These are phyloP conservation scores for Baccha elongata DNA, from an alignment of 2,888 invertebrate species.

Conservation along the genomic window DNA sequence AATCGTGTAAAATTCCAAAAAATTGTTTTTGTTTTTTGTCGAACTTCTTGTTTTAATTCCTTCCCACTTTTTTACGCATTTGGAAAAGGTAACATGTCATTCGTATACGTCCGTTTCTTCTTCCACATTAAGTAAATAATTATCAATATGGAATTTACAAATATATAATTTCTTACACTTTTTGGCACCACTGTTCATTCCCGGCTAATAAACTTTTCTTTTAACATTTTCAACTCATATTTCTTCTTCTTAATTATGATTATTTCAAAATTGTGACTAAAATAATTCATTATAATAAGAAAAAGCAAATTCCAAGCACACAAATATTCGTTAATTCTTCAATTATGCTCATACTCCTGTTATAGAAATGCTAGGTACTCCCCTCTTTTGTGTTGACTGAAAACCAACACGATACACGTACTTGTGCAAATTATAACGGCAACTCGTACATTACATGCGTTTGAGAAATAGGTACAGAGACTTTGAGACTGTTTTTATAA, in stretches of 20 bases:
- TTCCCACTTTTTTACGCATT: too few species aligned
- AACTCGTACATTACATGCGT: background rate
- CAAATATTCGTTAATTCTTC: slow-evolving; percentile 51
- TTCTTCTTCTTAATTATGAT: slow-evolving; percentile 44
- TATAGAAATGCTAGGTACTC: slow-evolving; percentile 27
- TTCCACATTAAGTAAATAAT: too few species aligned
- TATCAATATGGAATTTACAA: too few species aligned
- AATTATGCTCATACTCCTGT: background rate
- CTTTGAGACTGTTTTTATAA: slow-evolving; percentile 49
- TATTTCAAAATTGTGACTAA: slow-evolving; percentile 54
- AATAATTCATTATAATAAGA: slow-evolving; percentile 54
- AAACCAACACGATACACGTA: slow-evolving; percentile 40
- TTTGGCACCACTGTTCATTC: slow-evolving; percentile 14
- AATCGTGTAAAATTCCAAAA: too few species aligned
- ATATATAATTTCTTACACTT: too few species aligned
- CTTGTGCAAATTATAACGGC: background rate
- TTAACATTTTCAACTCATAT: too few species aligned
- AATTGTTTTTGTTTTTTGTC: too few species aligned
- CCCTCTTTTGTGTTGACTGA: slow-evolving; percentile 34
- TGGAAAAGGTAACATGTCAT: too few species aligned
- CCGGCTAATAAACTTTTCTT: too few species aligned
- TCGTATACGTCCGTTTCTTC: too few species aligned
- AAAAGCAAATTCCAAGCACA: slow-evolving; percentile 43
- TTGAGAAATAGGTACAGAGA: slow-evolving; percentile 35
- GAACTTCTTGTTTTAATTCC: too few species aligned